Evolutionary conservation across 2,113 vertebrate genomes (phyloP), one percentile per base, ranked within the genome.

Genomic region (Dolichallabes microphthalmus): DNA sequence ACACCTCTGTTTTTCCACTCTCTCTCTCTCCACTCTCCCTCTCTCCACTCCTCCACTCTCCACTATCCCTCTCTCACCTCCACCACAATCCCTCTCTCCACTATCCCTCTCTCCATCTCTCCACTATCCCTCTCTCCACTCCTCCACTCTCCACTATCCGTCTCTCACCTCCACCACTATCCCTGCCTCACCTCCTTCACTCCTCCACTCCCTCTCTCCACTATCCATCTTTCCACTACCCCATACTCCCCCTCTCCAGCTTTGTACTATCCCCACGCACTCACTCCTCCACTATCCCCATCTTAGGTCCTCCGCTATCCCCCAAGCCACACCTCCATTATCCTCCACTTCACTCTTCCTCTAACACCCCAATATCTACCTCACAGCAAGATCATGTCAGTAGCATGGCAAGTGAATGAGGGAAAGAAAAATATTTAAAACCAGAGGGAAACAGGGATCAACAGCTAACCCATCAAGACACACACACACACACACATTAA

Each of bases 11-110:
- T 25, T 20, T 63, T n/a, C 60, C 25, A 25, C 8, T 25, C 17
- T 9, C 17, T 25, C 61, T 6, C 6, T 9, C 20, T n/a, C 61
- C 27, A 87, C 87, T 86, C 81, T 88, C 89, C 20, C 13, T 17
- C 55, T 57, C 55, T 57, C 7, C 13, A 57, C 55, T 57, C 13
- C 55, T 14, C 55, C 55, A 57, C 14, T 17, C 55, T 14, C 55
- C 55, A 17, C 55, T 57, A 57, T 39, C 35, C 35, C 35, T 39
- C 2, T 4, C 39, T 35, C 39, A 3, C 2, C 15, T 57, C 55
- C 55, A 2, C 55, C 15, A 57, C 55, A 12, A 9, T 57, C 55
- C 55, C 10, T 15, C 15, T 57, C 55, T 57, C 55, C 10, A 57
- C 15, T 57, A 2, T 6, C 6, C 53, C 53, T 3, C 53, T 55